Conservation (phyloP, 2,888 invertebrate species). For the Vesta saturnalis region DNA sequence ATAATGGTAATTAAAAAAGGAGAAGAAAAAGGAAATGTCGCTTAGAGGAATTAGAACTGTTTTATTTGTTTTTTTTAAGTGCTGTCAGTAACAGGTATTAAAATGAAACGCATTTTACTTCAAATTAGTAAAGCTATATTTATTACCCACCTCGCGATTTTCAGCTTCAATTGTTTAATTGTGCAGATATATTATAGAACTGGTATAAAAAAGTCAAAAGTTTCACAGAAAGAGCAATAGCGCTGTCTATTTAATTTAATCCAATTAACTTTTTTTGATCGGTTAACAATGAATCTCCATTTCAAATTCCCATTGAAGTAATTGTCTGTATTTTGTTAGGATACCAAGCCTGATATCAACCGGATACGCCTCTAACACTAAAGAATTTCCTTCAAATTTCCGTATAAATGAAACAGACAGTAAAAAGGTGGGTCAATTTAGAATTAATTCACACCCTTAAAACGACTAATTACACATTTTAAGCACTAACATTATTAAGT, state of each 20-base stretch:
- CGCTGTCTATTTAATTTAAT: neutral
- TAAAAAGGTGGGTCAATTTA: neutral
- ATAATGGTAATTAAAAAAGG: too few species aligned
- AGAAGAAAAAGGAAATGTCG: too few species aligned
- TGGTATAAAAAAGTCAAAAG: neutral
- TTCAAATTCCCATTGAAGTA: neutral
- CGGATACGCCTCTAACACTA: neutral
- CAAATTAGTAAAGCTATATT: too few species aligned
- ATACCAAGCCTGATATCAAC: neutral
- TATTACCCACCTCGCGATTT: too few species aligned
- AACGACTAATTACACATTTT: neutral
- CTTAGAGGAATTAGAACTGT: too few species aligned
- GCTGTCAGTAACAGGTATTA: too few species aligned
- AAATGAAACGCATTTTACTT: too few species aligned
- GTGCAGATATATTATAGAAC: too few species aligned
- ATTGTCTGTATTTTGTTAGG: neutral
- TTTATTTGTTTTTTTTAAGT: too few species aligned
- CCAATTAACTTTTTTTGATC: neutral
- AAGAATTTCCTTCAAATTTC: neutral
- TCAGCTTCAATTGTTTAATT: too few species aligned
- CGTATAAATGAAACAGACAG: neutral
- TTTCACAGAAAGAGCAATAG: neutral
- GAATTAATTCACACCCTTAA: neutral
- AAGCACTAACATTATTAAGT: too few species aligned
- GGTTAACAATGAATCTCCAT: conserved; percentile 1